These are phyloP conservation scores for Pyrrhosoma nymphula DNA, from an alignment of 2,888 invertebrate genomes.

Conservation along the genomic window DNA sequence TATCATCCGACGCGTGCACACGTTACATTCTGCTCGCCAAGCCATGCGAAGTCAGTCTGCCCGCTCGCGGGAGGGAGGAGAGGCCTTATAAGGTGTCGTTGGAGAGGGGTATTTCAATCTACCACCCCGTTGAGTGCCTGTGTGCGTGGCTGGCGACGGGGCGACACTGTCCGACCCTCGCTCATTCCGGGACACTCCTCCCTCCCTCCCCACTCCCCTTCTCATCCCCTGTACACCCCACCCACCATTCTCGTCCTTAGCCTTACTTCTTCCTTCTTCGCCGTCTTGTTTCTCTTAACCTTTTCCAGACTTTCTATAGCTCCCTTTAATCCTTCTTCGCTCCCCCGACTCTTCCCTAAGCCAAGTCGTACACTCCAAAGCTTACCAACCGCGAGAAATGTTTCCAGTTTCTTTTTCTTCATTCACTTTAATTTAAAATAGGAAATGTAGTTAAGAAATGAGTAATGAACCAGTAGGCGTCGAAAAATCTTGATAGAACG, in stretches of 20 bases:
- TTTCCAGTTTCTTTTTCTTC: too few species aligned
- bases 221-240: neutral
- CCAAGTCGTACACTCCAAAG: neutral
- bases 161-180: neutral
- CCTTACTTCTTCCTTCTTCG: neutral
- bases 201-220: neutral
- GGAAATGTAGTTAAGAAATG: too few species aligned
- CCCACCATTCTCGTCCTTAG: neutral
- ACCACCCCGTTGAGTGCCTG: neutral
- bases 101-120: too few species aligned
- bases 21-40: neutral
- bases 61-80: neutral
- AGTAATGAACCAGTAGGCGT: too few species aligned
- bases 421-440: too few species aligned
- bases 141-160: neutral
- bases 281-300: neutral
- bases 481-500: too few species aligned
- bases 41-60: constrained; percentile 7
- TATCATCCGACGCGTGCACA: neutral
- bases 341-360: neutral
- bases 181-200: neutral
- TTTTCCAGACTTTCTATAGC: neutral
- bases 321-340: neutral
- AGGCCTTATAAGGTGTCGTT: neutral
- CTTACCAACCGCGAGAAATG: too few species aligned